These are phyloP conservation scores for Ophonus ardosiacus DNA, from an alignment of 2,888 invertebrate genomes.

Conservation along the genomic window DNA sequence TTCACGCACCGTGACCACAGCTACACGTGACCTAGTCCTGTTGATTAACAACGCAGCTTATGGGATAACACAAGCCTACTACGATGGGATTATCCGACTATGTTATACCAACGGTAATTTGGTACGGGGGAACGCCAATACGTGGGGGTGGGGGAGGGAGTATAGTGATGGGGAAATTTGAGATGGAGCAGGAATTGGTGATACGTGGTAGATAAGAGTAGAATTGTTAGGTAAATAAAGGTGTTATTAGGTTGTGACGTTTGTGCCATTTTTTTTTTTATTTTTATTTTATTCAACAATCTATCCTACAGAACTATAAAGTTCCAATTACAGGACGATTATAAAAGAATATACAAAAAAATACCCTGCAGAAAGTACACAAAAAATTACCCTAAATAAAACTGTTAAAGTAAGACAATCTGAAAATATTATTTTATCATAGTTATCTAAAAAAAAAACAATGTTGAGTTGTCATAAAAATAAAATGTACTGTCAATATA, in stretches of 20 bases:
- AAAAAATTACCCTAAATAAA: too few species aligned
- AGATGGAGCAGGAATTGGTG: not conserved
- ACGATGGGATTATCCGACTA: not conserved
- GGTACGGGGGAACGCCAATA: constrained; percentile 54
- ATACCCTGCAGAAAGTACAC: too few species aligned
- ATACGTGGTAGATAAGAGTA: not conserved
- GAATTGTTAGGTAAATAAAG: not conserved
- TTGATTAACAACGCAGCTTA: not conserved
- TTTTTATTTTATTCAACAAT: too few species aligned
- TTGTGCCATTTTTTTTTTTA: too few species aligned
- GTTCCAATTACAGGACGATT: too few species aligned
- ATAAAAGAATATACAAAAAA: too few species aligned
- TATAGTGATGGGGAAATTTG: not conserved
- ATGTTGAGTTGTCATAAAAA: too few species aligned
- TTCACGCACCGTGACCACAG: constrained; percentile 26
- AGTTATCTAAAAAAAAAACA: too few species aligned
- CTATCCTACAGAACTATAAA: too few species aligned
- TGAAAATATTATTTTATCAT: too few species aligned
- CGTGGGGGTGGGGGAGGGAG: not conserved
- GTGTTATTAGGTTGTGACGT: not conserved
- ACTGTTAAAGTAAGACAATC: too few species aligned
- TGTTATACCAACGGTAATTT: not conserved
- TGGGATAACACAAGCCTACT: not conserved
- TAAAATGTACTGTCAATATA: too few species aligned
- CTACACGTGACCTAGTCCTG: constrained; percentile 13